These are phyloP conservation scores for Dasyurus viverrinus DNA, from an alignment of 2,113 vertebrate genomes.

Conservation along the genomic window DNA sequence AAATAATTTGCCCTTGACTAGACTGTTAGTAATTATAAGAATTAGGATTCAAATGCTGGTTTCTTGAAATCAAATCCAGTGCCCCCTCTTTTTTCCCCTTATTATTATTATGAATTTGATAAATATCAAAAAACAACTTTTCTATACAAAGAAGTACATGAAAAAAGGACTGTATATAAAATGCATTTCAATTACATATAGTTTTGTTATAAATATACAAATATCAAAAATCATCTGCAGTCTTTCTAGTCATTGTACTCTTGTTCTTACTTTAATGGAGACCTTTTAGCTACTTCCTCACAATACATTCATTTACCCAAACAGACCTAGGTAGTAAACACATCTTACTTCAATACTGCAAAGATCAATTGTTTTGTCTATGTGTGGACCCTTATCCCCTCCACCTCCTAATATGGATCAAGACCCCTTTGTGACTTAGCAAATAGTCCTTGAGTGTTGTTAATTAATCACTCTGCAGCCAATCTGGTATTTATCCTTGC, in stretches of 20 bases:
- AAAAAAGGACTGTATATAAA: background rate
- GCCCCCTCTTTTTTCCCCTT: background rate
- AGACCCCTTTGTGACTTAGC: background rate
- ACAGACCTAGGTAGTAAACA: background rate
- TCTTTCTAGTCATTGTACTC: background rate
- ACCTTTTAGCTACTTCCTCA: background rate
- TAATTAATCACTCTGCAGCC: background rate
- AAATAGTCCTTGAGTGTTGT: background rate
- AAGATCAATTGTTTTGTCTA: background rate
- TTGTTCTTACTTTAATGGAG: background rate
- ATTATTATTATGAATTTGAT: background rate
- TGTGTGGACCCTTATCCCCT: background rate
- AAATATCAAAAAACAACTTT: background rate
- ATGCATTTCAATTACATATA: background rate
- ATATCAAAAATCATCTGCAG: background rate
- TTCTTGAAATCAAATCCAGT: background rate
- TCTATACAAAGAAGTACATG: background rate
- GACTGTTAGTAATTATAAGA: background rate
- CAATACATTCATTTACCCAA: background rate
- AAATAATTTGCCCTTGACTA: background rate
- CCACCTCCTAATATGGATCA: background rate
- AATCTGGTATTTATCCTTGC: background rate
- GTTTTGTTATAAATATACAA: background rate
- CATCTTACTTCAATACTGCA: background rate
- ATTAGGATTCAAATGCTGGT: background rate